Evolutionary conservation across 2,113 vertebrate species (phyloP), one percentile per base, ranked within the genome.

Genomic region (Baryphthengus martii): DNA sequence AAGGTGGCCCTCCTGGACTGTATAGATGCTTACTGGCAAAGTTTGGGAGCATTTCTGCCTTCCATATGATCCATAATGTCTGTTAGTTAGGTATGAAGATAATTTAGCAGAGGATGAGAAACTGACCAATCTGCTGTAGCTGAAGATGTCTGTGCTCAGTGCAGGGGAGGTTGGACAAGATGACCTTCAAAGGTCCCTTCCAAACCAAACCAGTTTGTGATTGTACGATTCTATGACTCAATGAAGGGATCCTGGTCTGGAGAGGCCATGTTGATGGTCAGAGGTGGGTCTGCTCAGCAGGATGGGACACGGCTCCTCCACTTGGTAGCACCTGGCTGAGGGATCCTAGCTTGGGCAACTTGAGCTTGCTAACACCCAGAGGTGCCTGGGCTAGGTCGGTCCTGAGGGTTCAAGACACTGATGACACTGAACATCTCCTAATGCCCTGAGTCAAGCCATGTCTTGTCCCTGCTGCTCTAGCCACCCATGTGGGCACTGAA

Each of bases 381-480:
- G 47, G 44, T 25, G 12, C 20, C 62, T 26, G 6, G 25, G 23
- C 14, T 11, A 11, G 35, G 25, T n/a, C 29, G 35, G 28, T n/a
- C 29, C 31, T 76, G 25, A 10, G 28, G n/a, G 13, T 11, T 78
- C 47, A 71, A 66, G 55, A 71, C 31, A 50, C 25, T 0, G 7
- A 2, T 13, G 33, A 18, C 35, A 37, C 11, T 13, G 24, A 35
- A 31, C 17, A 3, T 65, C 14, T 79, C 37, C 49, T 24, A 26
- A 5, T 63, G 49, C 4, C 42, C 18, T 33, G 8, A 15, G 10
- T 76, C 72, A 56, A 70, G 37, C 31, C 42, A 20, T 0, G 0
- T 49, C 23, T 52, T 0, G 0, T 45, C 42, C 28, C 26, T 67
- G 23, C 50, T 58, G 37, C 31, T 82, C 31, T 35, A 35, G 50